Conservation (phyloP, 2,113 vertebrate genomes). For the Lycocorax pyrrhopterus region DNA sequence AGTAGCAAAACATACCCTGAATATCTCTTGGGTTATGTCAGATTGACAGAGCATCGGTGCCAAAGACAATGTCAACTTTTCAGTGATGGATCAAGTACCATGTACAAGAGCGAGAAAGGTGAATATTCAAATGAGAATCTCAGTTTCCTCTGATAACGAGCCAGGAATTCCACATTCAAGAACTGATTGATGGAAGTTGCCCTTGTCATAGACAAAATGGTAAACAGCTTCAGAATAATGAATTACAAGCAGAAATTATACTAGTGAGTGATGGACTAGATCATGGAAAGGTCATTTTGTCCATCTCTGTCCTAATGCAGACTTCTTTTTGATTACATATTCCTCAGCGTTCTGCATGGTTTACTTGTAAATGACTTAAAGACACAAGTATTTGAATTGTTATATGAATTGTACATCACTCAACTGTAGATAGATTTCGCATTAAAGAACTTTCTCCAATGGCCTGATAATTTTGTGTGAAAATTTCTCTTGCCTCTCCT, state of each 20-base stretch:
- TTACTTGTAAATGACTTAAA: background rate
- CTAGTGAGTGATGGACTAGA: background rate
- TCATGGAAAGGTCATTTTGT: background rate
- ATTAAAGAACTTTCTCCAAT: background rate
- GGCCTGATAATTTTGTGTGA: background rate
- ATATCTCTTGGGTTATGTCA: background rate
- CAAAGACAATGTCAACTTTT: background rate
- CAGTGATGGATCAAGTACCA: background rate
- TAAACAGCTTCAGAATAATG: constrained; percentile 43
- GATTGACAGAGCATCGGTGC: background rate
- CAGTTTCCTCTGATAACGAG: background rate
- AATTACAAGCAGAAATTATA: constrained; percentile 12
- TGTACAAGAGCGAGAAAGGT: background rate
- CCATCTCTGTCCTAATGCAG: background rate
- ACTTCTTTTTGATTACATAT: background rate
- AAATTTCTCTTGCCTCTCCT: background rate
- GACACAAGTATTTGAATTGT: background rate
- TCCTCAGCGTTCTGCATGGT: background rate
- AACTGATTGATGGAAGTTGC: background rate
- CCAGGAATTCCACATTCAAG: background rate
- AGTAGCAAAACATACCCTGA: constrained; percentile 1
- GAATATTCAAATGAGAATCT: constrained; percentile 8
- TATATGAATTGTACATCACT: background rate
- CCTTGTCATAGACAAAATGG: background rate
- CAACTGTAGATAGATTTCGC: background rate